phyloP scores from a whole-genome alignment of 1,140 invertebrate genomes.

The Amyelois transitella region DNA sequence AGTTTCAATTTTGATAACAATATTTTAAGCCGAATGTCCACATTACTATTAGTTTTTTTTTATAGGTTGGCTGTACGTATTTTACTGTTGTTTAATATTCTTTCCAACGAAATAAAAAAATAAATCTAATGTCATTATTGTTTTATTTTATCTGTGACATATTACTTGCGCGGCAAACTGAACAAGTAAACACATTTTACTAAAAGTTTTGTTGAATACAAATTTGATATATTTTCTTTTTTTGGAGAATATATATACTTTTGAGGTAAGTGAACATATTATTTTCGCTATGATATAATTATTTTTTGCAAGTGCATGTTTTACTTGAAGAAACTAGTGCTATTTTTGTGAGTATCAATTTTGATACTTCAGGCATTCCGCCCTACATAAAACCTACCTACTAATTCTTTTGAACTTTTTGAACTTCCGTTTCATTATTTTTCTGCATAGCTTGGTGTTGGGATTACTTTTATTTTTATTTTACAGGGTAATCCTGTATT shows the following conservation, averaged over 20 bases:
- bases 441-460: slow-evolving; percentile 37
- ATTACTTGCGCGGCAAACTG: slow-evolving; percentile 35
- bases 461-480: slow-evolving; percentile 39
- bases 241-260: slow-evolving; percentile 30
- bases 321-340: slow-evolving; percentile 42
- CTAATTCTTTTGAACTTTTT: slow-evolving; percentile 40
- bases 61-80: too few species aligned
- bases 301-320: slow-evolving; percentile 36
- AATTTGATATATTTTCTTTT: slow-evolving; percentile 31
- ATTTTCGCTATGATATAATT: slow-evolving; percentile 44
- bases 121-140: not conserved
- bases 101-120: too few species aligned
- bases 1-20: too few species aligned
- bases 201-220: slow-evolving; percentile 34
- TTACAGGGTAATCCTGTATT: too few species aligned
- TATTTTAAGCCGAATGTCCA: too few species aligned
- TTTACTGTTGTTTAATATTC: too few species aligned
- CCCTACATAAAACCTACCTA: slow-evolving; percentile 42
- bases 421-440: slow-evolving; percentile 36
- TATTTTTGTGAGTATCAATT: slow-evolving; percentile 43
- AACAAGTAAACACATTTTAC: slow-evolving; percentile 38
- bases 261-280: slow-evolving; percentile 45
- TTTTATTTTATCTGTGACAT: slow-evolving; percentile 23
- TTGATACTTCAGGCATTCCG: slow-evolving; percentile 49
- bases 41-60: too few species aligned